Conservation (phyloP, 1,140 invertebrate genomes). For the Ooceraea biroi region DNA sequence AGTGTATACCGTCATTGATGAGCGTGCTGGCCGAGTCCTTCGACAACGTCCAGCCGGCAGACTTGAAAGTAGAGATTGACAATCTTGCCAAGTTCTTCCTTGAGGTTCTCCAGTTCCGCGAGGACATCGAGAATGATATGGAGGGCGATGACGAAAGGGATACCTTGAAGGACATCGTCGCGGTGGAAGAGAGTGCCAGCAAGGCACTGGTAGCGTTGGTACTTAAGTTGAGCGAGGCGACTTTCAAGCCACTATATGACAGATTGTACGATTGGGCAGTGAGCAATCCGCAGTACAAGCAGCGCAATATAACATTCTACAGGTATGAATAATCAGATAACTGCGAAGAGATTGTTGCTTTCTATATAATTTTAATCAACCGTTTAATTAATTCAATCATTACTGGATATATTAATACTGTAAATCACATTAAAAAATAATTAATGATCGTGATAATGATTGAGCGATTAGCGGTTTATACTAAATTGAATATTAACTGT, state of each 20-base stretch:
- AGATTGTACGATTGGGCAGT: slow-evolving; percentile 95
- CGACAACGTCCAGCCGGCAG: slow-evolving; percentile 85
- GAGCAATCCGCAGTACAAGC: slow-evolving; percentile 87
- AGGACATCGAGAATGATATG: slow-evolving; percentile 79
- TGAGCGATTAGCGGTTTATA: too few species aligned
- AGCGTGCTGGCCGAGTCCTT: slow-evolving; percentile 91
- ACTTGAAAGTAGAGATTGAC: slow-evolving; percentile 89
- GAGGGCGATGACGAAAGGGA: slow-evolving; percentile 81
- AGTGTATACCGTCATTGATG: slow-evolving; percentile 91
- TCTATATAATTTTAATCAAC: too few species aligned
- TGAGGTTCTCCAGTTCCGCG: slow-evolving; percentile 91
- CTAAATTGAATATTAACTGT: too few species aligned
- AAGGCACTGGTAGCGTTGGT: slow-evolving; percentile 92
- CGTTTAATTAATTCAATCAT: too few species aligned
- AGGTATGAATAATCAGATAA: slow-evolving; percentile 83
- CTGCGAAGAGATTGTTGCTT: too few species aligned
- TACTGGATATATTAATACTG: too few species aligned
- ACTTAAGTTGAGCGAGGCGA: slow-evolving; percentile 94
- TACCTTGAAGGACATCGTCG: slow-evolving; percentile 81
- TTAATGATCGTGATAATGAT: too few species aligned
- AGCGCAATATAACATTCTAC: slow-evolving; percentile 92
- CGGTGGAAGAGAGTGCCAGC: slow-evolving; percentile 91
- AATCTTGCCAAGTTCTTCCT: slow-evolving; percentile 92
- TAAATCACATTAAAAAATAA: too few species aligned
- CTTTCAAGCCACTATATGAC: slow-evolving; percentile 95